A percentile compares a stretch with the other conserved stretches of the same genome.
Conservation (phyloP, 2,113 vertebrate species). For the Sinocyclocheilus anophthalmus region DNA sequence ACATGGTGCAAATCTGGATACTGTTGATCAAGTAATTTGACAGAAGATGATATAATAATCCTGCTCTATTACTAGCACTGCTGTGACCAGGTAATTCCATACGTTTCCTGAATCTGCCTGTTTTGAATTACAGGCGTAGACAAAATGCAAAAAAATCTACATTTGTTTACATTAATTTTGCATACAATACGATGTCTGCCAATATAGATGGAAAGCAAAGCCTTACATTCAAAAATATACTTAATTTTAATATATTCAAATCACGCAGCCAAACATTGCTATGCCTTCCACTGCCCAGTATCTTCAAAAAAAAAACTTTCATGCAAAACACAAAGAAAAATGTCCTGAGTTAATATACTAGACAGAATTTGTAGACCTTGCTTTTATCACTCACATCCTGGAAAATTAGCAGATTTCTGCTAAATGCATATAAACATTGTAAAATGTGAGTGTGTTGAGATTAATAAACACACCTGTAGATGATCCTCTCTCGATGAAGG, state of each 20-base stretch:
- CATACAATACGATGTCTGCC: not conserved
- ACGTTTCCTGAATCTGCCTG: not conserved
- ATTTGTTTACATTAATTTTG: conserved; percentile 6
- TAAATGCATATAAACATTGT: conserved; percentile 1
- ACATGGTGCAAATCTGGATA: not conserved
- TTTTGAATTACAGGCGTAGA: not conserved
- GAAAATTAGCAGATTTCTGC: not conserved
- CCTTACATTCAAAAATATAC: not conserved
- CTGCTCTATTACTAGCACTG: not conserved
- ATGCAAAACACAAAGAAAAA: not conserved
- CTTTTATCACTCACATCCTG: not conserved
- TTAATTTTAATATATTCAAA: conserved; percentile 16
- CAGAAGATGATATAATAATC: not conserved
- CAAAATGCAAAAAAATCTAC: not conserved
- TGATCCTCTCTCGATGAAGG: conserved; percentile 84
- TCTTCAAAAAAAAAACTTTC: not conserved
- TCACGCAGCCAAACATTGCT: not conserved
- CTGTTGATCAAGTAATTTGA: not conserved
- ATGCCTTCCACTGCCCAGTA: not conserved
- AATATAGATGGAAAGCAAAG: not conserved
- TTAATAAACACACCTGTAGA: conserved; percentile 77
- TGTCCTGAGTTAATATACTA: not conserved
- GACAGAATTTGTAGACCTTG: not conserved
- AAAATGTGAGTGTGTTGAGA: not conserved
- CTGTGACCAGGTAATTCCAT: not conserved